Evolutionary conservation across 2,888 invertebrate species (phyloP), one percentile per base, ranked within the genome.

Genomic region (Anagyrus pseudococci): DNA sequence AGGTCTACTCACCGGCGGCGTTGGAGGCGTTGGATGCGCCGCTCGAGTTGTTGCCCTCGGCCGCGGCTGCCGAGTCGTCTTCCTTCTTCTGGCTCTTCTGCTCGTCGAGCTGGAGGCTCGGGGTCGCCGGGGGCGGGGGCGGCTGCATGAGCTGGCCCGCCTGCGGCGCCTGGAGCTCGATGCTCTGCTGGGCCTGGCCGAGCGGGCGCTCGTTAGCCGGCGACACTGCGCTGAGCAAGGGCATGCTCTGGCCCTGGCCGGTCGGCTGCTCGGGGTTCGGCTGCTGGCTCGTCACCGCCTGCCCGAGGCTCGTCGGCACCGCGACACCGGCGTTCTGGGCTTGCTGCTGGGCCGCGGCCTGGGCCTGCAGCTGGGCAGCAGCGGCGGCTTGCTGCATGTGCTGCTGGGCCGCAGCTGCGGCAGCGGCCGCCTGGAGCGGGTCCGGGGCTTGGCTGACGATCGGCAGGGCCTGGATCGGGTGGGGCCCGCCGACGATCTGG

Each of bases 391-490:
- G 68, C 6, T 70, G 68, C 54, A 73, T 69, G 66, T 61, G 68
- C 25, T 65, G 63, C 13, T 58, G 56, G 61, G 58, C 73, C 62
- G 57, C 57, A 2, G 61, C 61, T 1, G 56, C 68, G 0, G 58
- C 60, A 23, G 62, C 71, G 23, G 70, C 73, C 20, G 72, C 75
- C 20, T 71, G 69, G 19, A 73, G 75, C 46, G 75, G 76, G 1
- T 72, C 68, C 29, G 67, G 78, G 10, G 73, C 48, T 41, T 72
- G 74, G 46, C 73, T 64, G 23, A 75, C 68, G 53, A 80, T 77
- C 3, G 78, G 74, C 64, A 80, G 67, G 0, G 78, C 62, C 47
- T 78, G 80, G 19, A 79, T 72, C 2, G 73, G 67, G 4, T 73
- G 63, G 17, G 76, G 75, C 3, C 19, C 75, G 15, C 73, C 72